Evolutionary conservation across 2,797 vertebrate species (phyloP).

Genomic region (Geotrypetes seraphini): DNA sequence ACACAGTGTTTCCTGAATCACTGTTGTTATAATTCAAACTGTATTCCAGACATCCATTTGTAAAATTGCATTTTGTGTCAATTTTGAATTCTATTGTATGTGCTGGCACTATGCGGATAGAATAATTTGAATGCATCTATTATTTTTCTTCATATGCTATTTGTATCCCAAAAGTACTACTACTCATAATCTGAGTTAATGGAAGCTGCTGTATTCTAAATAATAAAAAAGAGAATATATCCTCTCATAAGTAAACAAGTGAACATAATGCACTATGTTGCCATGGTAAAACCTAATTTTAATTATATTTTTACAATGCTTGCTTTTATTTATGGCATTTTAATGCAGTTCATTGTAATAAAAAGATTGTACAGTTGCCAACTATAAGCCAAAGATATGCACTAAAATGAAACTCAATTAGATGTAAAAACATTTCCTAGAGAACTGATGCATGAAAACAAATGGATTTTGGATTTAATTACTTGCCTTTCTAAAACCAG

Average conservation of each 20-base stretch:
- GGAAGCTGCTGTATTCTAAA: slow-evolving; percentile 39
- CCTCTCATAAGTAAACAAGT: slow-evolving; percentile 33
- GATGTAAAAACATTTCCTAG: slow-evolving; percentile 31
- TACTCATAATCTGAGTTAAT: slow-evolving; percentile 25
- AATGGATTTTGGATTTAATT: slow-evolving; percentile 15
- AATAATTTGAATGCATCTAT: not conserved
- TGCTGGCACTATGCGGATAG: not conserved
- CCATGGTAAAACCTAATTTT: slow-evolving; percentile 44
- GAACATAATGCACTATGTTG: slow-evolving; percentile 24
- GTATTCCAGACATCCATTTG: no score
- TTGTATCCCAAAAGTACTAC: slow-evolving; percentile 16
- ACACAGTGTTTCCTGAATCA: not conserved
- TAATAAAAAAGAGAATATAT: slow-evolving; percentile 41
- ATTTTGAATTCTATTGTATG: slow-evolving; percentile 5
- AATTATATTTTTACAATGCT: slow-evolving; percentile 38
- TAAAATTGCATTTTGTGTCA: not conserved
- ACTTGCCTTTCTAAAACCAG: no score
- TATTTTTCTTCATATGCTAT: slow-evolving; percentile 8
- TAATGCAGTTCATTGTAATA: slow-evolving; percentile 41
- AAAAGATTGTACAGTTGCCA: slow-evolving; percentile 44
- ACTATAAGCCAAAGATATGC: slow-evolving; percentile 38
- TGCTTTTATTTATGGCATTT: slow-evolving; percentile 39
- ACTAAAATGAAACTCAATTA: slow-evolving; percentile 34
- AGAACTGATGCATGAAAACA: slow-evolving; percentile 13
- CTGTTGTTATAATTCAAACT: no score